Evolutionary conservation across 2,888 invertebrate species (phyloP).

Genomic region (Tuta absoluta): DNA sequence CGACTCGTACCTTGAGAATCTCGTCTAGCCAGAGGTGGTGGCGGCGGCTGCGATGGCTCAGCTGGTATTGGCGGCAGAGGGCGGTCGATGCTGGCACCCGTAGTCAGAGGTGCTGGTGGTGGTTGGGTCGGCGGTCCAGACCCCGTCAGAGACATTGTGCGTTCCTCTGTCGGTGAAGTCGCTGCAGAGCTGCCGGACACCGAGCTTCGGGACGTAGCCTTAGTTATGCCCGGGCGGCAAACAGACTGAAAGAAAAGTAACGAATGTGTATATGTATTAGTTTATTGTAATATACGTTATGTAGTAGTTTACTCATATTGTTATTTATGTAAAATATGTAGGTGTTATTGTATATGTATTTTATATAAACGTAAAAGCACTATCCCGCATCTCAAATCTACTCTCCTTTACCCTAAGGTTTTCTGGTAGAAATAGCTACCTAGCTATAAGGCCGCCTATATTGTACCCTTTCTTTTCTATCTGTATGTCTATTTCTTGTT

Average conservation of each 20-base stretch:
- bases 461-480: too few relatives aligned
- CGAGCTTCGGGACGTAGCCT: slow-evolving; percentile 71
- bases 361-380: too few relatives aligned
- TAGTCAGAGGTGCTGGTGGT: slow-evolving; percentile 66
- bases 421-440: too few relatives aligned
- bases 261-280: too few relatives aligned
- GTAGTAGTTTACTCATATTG: too few relatives aligned
- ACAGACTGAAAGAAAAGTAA: slow-evolving; percentile 60
- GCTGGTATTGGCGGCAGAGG: slow-evolving; percentile 84
- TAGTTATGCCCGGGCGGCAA: slow-evolving; percentile 71
- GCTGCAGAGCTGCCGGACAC: slow-evolving; percentile 77
- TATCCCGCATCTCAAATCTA: too few relatives aligned
- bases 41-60: slow-evolving; percentile 74
- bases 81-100: slow-evolving; percentile 75
- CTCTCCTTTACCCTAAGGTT: too few relatives aligned
- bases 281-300: too few relatives aligned
- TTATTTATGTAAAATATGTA: too few relatives aligned
- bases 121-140: slow-evolving; percentile 68
- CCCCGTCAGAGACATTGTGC: slow-evolving; percentile 45
- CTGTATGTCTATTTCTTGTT: too few relatives aligned
- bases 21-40: slow-evolving; percentile 79
- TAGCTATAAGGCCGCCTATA: too few relatives aligned
- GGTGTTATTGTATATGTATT: too few relatives aligned
- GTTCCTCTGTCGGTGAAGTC: slow-evolving; percentile 69
- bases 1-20: slow-evolving; percentile 84